Conservation (phyloP, 2,888 invertebrate species). For the Parnassius orleans region DNA sequence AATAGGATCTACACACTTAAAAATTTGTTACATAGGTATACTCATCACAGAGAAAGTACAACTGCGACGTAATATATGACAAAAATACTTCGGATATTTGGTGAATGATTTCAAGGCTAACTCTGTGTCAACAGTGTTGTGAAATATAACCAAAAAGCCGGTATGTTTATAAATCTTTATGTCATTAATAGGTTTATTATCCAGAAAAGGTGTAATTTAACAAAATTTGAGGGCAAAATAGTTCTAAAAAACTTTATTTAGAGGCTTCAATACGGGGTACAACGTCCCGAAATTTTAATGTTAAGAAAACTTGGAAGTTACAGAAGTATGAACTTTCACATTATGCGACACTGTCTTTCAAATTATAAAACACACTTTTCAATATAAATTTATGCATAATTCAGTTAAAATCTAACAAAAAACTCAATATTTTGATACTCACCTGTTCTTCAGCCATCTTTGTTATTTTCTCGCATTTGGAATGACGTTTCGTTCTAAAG, state of each 20-base stretch:
- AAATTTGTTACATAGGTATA: too few species aligned
- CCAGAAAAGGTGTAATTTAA: background rate
- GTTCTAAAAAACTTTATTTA: conserved; percentile 11
- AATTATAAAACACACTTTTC: conserved; percentile 1
- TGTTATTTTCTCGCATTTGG: conserved; percentile 78
- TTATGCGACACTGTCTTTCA: background rate
- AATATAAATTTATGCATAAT: conserved; percentile 31
- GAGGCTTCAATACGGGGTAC: conserved; percentile 9
- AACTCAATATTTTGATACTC: conserved; percentile 78
- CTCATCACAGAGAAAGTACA: conserved; percentile 2
- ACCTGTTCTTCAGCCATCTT: conserved; percentile 91
- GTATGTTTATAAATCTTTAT: conserved; percentile 34
- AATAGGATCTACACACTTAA: too few species aligned
- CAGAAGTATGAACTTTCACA: conserved; percentile 2
- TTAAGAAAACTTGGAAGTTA: conserved; percentile 8
- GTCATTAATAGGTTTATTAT: background rate
- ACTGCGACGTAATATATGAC: conserved; percentile 15
- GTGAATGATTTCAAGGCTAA: conserved; percentile 50
- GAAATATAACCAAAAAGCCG: conserved; percentile 68
- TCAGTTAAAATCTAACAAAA: conserved; percentile 61
- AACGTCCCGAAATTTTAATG: conserved; percentile 14
- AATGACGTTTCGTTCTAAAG: conserved; percentile 56
- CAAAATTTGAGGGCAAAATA: conserved; percentile 24
- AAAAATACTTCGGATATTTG: conserved; percentile 17
- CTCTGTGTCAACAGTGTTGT: conserved; percentile 46